These are phyloP conservation scores for Maylandia zebra DNA, from an alignment of 2,113 vertebrate species.

Conservation along the genomic window DNA sequence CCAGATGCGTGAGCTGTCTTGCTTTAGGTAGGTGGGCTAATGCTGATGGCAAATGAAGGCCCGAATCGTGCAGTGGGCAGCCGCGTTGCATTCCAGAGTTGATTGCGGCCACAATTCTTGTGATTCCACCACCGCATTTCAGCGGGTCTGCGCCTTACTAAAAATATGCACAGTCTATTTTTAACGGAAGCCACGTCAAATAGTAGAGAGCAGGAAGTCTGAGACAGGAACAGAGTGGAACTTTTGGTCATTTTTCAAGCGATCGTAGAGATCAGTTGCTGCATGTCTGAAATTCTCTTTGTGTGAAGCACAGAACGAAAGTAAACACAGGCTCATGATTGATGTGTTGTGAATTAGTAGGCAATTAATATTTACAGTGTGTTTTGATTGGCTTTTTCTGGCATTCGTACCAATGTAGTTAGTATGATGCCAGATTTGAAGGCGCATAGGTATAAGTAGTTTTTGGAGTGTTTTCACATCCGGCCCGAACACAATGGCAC, in stretches of 20 bases:
- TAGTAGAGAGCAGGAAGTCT: background rate
- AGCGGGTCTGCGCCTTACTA: background rate
- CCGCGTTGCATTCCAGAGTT: background rate
- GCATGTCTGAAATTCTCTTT: background rate
- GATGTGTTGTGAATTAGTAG: background rate
- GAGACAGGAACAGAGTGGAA: background rate
- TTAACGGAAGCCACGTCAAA: background rate
- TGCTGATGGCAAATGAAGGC: background rate
- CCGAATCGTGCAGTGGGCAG: background rate
- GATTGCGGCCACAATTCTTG: background rate
- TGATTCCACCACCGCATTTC: background rate
- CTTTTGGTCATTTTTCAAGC: background rate
- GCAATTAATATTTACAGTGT: background rate
- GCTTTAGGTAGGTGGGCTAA: background rate
- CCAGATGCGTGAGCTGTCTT: background rate
- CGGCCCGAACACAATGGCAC: background rate
- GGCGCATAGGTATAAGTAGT: background rate
- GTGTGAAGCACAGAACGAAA: background rate
- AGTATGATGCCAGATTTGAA: background rate
- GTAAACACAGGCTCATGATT: background rate
- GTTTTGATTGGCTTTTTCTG: background rate
- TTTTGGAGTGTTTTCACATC: background rate
- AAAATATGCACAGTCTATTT: background rate
- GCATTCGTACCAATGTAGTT: background rate
- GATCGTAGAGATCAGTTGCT: background rate